These are phyloP conservation scores for Helleia helle DNA, from an alignment of 2,888 invertebrate genomes.

Conservation along the genomic window DNA sequence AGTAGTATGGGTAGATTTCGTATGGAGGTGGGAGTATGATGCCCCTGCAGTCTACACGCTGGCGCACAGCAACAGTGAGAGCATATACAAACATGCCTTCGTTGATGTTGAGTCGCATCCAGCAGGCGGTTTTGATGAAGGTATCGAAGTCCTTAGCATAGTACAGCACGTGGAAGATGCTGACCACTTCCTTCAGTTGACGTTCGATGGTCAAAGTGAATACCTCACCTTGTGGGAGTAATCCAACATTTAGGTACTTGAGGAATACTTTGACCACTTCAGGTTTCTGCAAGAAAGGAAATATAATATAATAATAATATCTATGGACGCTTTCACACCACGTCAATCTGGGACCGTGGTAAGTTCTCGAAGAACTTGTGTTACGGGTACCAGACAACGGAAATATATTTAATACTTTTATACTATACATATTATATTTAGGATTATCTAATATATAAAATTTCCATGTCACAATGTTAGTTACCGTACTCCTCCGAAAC, in stretches of 20 bases:
- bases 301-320: no score
- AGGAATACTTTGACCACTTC: conserved; percentile 74
- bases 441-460: no score
- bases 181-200: conserved; percentile 62
- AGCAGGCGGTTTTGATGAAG: conserved; percentile 63
- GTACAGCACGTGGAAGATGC: conserved; percentile 66
- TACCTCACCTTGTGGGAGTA: conserved; percentile 70
- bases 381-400: no score
- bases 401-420: no score
- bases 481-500: no score
- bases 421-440: no score
- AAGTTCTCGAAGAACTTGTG: no score
- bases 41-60: conserved; percentile 63
- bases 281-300: conserved; percentile 57
- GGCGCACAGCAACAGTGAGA: conserved; percentile 59
- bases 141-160: conserved; percentile 67
- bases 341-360: no score
- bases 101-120: conserved; percentile 66
- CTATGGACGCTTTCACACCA: no score
- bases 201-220: conserved; percentile 65
- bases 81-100: conserved; percentile 74
- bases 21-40: conserved; percentile 72
- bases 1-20: conserved; percentile 78
- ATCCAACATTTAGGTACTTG: conserved; percentile 64
- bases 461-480: no score